phyloP scores from a whole-genome alignment of 2,113 vertebrate genomes.

The Malurus cyaneus region DNA sequence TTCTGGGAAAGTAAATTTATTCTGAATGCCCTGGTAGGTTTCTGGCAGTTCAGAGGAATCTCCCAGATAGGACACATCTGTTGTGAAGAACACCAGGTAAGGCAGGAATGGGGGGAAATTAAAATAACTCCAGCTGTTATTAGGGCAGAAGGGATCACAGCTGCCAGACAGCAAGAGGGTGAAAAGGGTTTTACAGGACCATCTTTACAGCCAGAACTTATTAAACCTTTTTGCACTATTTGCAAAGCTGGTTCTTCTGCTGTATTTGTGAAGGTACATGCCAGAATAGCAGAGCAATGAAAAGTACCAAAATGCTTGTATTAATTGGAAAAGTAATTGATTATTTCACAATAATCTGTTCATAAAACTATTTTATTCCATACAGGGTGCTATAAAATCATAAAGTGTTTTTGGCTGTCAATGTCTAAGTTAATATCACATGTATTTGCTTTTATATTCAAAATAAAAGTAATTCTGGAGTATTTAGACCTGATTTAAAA shows the following conservation, averaged over 20 bases:
- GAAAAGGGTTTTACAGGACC: not conserved
- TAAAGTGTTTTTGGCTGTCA: not conserved
- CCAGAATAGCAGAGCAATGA: not conserved
- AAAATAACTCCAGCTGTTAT: not conserved
- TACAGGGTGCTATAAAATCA: not conserved
- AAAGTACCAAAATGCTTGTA: not conserved
- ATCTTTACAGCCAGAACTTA: not conserved
- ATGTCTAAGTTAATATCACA: not conserved
- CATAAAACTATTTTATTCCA: not conserved
- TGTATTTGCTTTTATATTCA: not conserved
- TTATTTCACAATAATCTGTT: not conserved
- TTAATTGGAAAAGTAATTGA: not conserved
- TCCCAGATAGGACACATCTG: not conserved
- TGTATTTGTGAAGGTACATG: not conserved
- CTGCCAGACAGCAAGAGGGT: not conserved
- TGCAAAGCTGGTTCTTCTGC: not conserved
- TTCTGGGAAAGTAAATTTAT: conserved; percentile 20
- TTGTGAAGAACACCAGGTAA: conserved; percentile 35
- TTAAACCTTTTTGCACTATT: not conserved
- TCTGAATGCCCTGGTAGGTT: not conserved
- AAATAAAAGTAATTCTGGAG: not conserved
- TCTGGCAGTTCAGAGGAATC: conserved; percentile 48
- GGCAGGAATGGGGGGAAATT: not conserved
- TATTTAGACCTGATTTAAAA: not conserved
- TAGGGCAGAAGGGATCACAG: not conserved